Conservation (phyloP, 2,888 invertebrate genomes). For the Ecdyonurus torrentis region DNA sequence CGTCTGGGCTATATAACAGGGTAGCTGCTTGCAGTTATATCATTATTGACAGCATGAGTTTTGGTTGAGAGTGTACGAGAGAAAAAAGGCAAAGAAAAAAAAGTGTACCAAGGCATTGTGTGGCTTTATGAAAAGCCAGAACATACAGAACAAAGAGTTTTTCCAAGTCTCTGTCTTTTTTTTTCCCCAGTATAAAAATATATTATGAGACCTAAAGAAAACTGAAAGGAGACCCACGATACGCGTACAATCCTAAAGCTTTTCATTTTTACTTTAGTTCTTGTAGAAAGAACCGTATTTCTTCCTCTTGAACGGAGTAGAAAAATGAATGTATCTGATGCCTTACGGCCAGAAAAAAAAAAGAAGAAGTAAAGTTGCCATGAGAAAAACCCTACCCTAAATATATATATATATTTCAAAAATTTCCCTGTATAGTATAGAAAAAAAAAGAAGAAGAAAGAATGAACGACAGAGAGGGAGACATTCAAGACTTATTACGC, state of each 20-base stretch:
- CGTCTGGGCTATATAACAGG: background rate
- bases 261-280: background rate
- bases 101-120: background rate
- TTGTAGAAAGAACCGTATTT: background rate
- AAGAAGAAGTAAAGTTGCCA: too few species aligned
- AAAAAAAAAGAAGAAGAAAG: too few species aligned
- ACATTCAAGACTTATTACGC: background rate
- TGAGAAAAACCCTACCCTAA: too few species aligned
- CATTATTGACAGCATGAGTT: background rate
- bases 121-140: background rate
- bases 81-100: background rate
- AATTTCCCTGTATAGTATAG: too few species aligned
- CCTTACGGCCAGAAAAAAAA: too few species aligned
- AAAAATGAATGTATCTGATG: background rate
- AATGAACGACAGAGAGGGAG: background rate
- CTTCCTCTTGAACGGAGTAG: background rate
- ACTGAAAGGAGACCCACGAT: background rate
- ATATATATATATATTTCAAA: too few species aligned
- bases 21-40: background rate
- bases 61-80: background rate
- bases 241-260: background rate
- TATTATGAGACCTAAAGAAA: background rate
- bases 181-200: background rate
- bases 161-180: background rate
- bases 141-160: background rate